Evolutionary conservation across 2,888 invertebrate species (phyloP).

Genomic region (Apotomis capreana): DNA sequence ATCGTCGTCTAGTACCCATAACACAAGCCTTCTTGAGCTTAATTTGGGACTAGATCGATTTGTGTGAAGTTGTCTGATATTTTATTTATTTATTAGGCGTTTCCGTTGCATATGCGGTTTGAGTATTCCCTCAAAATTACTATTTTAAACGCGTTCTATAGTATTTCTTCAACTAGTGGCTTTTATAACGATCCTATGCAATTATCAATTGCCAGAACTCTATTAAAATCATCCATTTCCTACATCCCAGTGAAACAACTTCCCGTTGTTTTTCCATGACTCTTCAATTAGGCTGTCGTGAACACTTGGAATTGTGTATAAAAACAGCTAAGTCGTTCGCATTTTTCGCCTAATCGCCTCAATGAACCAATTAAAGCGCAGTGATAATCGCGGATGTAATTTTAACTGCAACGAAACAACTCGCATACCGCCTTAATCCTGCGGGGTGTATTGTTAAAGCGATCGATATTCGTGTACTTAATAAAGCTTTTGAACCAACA

Average conservation of each 20-base stretch:
- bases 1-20: too few relatives aligned
- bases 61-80: too few relatives aligned
- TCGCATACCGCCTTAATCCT: conserved; percentile 37
- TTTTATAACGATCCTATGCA: too few relatives aligned
- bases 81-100: too few relatives aligned
- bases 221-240: neutral
- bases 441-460: conserved; percentile 7
- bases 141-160: too few relatives aligned
- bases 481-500: neutral
- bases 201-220: too few relatives aligned
- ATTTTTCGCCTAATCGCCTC: conserved; percentile 73
- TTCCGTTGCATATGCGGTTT: too few relatives aligned
- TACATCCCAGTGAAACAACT: neutral
- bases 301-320: conserved; percentile 8
- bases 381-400: conserved; percentile 45
- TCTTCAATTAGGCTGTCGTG: conserved; percentile 30
- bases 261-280: conserved; percentile 11
- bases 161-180: too few relatives aligned
- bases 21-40: too few relatives aligned
- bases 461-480: neutral
- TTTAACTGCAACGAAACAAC: conserved; percentile 39
- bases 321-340: conserved; percentile 53
- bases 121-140: too few relatives aligned
- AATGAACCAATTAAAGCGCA: conserved; percentile 43
- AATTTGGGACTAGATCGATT: too few relatives aligned